Conservation (phyloP, 2,888 invertebrate species). For the Drosophila parthenogenetica region DNA sequence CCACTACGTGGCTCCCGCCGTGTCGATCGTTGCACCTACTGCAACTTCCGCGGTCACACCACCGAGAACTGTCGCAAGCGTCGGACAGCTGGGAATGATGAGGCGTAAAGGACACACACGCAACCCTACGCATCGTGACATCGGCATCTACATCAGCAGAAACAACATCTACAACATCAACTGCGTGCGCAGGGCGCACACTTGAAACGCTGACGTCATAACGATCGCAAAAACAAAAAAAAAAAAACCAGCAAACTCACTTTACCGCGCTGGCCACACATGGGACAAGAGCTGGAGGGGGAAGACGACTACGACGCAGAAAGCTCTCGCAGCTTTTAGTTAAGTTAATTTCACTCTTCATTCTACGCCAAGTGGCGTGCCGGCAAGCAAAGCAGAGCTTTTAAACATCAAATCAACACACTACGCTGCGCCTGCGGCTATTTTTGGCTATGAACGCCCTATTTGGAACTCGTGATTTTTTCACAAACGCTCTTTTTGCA, state of each 20-base stretch:
- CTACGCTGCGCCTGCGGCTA: constrained; percentile 50
- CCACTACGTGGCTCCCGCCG: constrained; percentile 61
- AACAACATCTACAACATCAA: constrained; percentile 21
- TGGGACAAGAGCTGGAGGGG: constrained; percentile 30
- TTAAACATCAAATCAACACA: constrained; percentile 15
- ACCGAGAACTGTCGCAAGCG: constrained; percentile 80
- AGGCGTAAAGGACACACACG: constrained; percentile 33
- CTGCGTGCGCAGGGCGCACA: constrained; percentile 29
- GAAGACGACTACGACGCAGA: constrained; percentile 13
- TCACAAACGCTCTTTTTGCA: constrained; percentile 4
- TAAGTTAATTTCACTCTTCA: constrained; percentile 24
- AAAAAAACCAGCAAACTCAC: constrained; percentile 31
- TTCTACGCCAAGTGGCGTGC: constrained; percentile 41
- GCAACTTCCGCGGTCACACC: constrained; percentile 82
- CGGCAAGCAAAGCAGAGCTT: constrained; percentile 60
- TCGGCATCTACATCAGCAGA: constrained; percentile 25
- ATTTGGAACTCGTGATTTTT: neutral
- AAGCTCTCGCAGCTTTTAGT: constrained; percentile 14
- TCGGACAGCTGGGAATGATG: constrained; percentile 17
- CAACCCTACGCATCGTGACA: constrained; percentile 35
- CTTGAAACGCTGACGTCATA: constrained; percentile 22
- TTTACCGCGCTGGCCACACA: constrained; percentile 42
- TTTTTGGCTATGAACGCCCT: constrained; percentile 58
- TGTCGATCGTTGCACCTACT: constrained; percentile 78
- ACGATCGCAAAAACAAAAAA: constrained; percentile 21